Evolutionary conservation across 2,888 invertebrate genomes (phyloP).

Genomic region (Philopedon plagiatum): DNA sequence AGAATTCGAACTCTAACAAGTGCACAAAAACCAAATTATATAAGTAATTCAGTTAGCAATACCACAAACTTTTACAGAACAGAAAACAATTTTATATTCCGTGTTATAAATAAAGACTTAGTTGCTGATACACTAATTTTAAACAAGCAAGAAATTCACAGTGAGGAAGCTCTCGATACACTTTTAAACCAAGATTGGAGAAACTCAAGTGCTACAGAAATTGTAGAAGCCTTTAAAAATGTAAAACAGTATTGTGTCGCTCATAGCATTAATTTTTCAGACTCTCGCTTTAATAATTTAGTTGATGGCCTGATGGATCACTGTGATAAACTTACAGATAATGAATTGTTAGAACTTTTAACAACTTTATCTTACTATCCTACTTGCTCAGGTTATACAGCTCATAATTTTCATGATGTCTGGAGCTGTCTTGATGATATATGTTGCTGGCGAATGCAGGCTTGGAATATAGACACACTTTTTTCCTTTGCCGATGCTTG

Average conservation of each 20-base stretch:
- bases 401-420: constrained; percentile 75
- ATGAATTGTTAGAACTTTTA: constrained; percentile 73
- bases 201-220: constrained; percentile 56
- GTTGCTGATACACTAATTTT: neutral
- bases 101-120: neutral
- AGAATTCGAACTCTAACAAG: neutral
- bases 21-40: neutral
- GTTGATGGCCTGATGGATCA: constrained; percentile 69
- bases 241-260: constrained; percentile 58
- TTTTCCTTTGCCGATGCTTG: constrained; percentile 77
- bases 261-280: constrained; percentile 61
- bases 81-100: constrained; percentile 14
- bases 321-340: constrained; percentile 72
- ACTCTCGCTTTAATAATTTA: constrained; percentile 64
- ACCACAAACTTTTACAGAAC: neutral
- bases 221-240: constrained; percentile 61
- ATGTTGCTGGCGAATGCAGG: constrained; percentile 69
- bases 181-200: constrained; percentile 59
- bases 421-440: constrained; percentile 80
- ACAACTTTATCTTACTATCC: constrained; percentile 72
- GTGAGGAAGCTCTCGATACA: constrained; percentile 45
- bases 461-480: constrained; percentile 72
- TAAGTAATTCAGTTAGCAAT: neutral
- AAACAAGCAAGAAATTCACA: neutral
- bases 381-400: constrained; percentile 69